Evolutionary conservation across 2,113 vertebrate genomes (phyloP).

Genomic region (Erinaceus europaeus): DNA sequence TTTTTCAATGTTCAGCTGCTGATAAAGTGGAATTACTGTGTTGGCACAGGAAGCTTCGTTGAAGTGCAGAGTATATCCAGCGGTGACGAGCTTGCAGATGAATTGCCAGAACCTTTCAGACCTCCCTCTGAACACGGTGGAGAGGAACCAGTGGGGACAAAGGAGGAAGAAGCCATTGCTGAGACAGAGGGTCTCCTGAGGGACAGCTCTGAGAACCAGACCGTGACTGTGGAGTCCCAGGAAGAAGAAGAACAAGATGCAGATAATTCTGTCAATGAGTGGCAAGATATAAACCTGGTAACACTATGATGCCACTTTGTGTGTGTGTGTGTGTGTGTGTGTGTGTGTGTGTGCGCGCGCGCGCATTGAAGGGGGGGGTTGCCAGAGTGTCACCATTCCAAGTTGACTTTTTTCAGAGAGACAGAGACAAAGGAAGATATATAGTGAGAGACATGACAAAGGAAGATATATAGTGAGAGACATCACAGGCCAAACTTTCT

Average conservation of each 20-base stretch:
- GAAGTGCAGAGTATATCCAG: slow-evolving; percentile 77
- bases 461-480: too few species aligned
- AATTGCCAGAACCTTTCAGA: not conserved
- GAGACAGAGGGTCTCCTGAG: not conserved
- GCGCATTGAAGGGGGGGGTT: too few species aligned
- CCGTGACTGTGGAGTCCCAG: not conserved
- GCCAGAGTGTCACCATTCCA: too few species aligned
- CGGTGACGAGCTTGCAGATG: slow-evolving; percentile 44
- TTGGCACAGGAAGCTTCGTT: slow-evolving; percentile 83
- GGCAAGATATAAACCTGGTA: slow-evolving; percentile 91
- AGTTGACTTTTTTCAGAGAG: too few species aligned
- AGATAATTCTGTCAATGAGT: slow-evolving; percentile 79
- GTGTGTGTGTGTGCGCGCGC: too few species aligned
- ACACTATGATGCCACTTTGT: not conserved
- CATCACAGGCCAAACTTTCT: too few species aligned
- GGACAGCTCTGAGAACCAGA: slow-evolving; percentile 35
- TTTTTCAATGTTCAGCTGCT: not conserved
- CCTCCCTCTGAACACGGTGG: slow-evolving; percentile 11
- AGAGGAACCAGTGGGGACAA: not conserved
- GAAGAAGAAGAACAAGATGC: slow-evolving; percentile 44
- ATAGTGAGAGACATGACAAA: too few species aligned
- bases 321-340: too few species aligned
- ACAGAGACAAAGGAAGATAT: too few species aligned
- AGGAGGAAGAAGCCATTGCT: not conserved
- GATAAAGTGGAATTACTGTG: not conserved